Base-by-base conservation (phyloP, 2,888 invertebrate species). In the Zaprionus lineosus region DNA sequence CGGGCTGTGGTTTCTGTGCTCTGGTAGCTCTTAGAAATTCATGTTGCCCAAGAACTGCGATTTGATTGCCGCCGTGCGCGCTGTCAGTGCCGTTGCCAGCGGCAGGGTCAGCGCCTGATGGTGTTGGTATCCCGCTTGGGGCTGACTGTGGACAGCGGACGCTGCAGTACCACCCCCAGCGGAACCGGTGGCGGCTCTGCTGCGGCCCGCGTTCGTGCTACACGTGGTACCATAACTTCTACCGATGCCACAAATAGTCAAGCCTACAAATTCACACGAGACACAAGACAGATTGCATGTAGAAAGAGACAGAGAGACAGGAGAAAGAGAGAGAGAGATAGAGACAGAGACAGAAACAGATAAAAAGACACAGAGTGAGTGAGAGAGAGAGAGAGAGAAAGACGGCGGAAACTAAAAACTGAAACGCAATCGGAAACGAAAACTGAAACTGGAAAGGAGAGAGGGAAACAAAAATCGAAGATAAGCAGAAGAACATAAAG, bases 171-270 rank as follows among this genome's bases (percentile, higher is more conserved):
- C 85, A 62, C 67, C 75, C 53, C 73, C 78, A 59, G 57, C 81
- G 70, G 71, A 82, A 62, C 72, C 72, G 50, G 74, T 74, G 55
- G 73, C 74, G 41, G 78, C 81, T 74, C 72, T 74, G 71, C 88
- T 87, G 74, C 88, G 85, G 74, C 82, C 86, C 65, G 86, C 79
- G 65, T 85, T 87, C 68, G 85, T 84, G 87, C 87, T 87, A 87
- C 89, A 89, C 61, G 89, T 79, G 64, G 77, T 84, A 86, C 88
- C 86, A 79, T 89, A 88, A 87, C 87, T 88, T 88, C 90, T 89
- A 89, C 89, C 89, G 86, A 90, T 89, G 86, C 90, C 90, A 87
- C 89, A 90, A 84, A 90, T 89, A 72, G 90, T 88, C 75, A 90
- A 86, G 81, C 90, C 90, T 90, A 89, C 81, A 86, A 86, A 82